Conservation (phyloP, 2,888 invertebrate genomes). For the Sphecodes monilicornis region DNA sequence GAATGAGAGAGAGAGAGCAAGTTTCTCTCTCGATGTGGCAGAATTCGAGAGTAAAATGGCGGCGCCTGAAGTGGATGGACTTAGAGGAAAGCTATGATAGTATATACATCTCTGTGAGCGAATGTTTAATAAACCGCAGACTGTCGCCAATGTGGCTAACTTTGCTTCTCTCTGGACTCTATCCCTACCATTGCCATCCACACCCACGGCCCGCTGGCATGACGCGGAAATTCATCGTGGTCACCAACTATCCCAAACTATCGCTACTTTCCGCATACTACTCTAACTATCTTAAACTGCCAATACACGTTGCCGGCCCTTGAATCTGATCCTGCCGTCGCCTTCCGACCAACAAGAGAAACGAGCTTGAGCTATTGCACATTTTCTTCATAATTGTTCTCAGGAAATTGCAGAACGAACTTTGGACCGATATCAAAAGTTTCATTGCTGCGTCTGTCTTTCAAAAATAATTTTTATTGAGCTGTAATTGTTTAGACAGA, state of each 20-base stretch:
- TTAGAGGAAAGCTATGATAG: constrained; percentile 20
- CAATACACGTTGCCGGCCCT: constrained; percentile 50
- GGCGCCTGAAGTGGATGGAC: neutral
- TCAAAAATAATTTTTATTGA: neutral
- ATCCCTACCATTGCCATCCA: constrained; percentile 30
- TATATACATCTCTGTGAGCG: constrained; percentile 33
- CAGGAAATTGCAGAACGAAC: neutral
- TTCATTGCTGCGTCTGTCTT: no score
- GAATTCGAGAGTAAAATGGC: neutral
- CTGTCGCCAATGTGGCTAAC: constrained; percentile 65
- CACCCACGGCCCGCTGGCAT: constrained; percentile 62
- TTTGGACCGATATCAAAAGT: neutral
- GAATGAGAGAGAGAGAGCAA: neutral
- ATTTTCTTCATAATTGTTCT: neutral
- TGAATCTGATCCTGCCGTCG: constrained; percentile 6
- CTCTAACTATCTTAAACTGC: constrained; percentile 77
- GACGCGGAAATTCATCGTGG: constrained; percentile 76
- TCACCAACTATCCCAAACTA: constrained; percentile 77
- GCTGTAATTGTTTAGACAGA: neutral
- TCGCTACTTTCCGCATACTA: constrained; percentile 65
- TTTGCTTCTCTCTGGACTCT: constrained; percentile 66
- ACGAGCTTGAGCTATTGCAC: neutral
- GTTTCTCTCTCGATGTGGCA: neutral
- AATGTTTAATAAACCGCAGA: constrained; percentile 69
- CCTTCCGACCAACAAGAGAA: neutral